Conservation (phyloP, 2,888 invertebrate genomes). For the Corbicula japonica region DNA sequence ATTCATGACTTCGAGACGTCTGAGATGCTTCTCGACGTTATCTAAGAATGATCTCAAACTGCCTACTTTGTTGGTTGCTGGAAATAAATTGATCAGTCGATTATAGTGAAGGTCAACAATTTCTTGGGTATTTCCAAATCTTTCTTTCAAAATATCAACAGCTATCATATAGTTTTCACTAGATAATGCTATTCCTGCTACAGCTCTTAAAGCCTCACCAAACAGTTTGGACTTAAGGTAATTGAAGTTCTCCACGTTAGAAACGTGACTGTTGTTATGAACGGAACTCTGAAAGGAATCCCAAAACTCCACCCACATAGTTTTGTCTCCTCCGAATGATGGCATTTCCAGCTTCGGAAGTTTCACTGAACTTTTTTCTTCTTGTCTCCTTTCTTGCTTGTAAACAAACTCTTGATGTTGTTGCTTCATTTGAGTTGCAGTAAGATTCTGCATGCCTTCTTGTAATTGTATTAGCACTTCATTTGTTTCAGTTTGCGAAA, state of each 20-base stretch:
- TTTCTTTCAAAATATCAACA: slow-evolving; percentile 4
- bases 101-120: not conserved
- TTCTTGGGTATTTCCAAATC: slow-evolving; percentile 21
- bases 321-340: slow-evolving; percentile 3
- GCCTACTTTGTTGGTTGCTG: slow-evolving; percentile 9
- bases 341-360: slow-evolving; percentile 4
- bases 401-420: not conserved
- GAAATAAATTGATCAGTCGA: not conserved
- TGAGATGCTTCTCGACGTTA: too few species aligned
- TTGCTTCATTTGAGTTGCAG: slow-evolving; percentile 6
- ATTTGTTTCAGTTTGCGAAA: not conserved
- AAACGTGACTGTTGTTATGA: slow-evolving; percentile 3
- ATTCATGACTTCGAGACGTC: too few species aligned
- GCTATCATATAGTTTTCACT: slow-evolving; percentile 16
- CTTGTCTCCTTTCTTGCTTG: slow-evolving; percentile 1
- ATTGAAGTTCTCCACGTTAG: slow-evolving; percentile 10
- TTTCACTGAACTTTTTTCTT: slow-evolving; percentile 14
- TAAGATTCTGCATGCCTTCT: not conserved
- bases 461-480: slow-evolving; percentile 2
- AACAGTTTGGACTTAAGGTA: too few species aligned
- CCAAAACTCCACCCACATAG: slow-evolving; percentile 16
- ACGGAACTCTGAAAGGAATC: slow-evolving; percentile 13
- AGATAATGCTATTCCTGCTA: not conserved
- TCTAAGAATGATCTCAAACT: too few species aligned
- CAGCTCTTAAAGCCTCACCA: not conserved